phyloP scores from a whole-genome alignment of 2,888 invertebrate species.

The Cheilosia soror region DNA sequence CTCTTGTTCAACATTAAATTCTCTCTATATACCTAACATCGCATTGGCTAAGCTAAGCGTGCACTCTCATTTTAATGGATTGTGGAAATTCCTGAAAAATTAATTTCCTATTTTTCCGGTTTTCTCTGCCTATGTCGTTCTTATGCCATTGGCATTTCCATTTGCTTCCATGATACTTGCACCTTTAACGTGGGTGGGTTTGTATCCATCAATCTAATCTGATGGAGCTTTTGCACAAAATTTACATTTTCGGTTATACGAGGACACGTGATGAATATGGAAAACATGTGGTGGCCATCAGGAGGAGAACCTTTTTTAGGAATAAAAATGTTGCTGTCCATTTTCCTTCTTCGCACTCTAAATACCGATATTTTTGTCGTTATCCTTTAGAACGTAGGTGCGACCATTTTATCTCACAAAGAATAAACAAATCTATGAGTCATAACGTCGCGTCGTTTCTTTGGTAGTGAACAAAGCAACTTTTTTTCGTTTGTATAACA shows the following conservation, averaged over 20 bases:
- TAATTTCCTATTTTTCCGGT: conserved; percentile 29
- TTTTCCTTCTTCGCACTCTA: conserved; percentile 32
- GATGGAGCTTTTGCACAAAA: conserved; percentile 63
- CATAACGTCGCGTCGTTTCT: no score
- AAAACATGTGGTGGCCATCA: conserved; percentile 23
- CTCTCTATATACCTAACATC: no score
- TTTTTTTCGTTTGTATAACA: neutral
- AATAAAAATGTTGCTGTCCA: conserved; percentile 53
- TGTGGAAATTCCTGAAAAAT: conserved; percentile 24
- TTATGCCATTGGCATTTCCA: neutral
- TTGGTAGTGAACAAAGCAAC: no score
- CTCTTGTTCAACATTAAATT: no score
- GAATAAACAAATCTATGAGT: no score
- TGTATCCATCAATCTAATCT: conserved; percentile 59
- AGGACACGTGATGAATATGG: conserved; percentile 28
- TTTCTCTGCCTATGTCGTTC: neutral
- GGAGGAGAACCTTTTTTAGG: conserved; percentile 9
- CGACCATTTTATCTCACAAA: no score
- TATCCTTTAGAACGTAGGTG: neutral
- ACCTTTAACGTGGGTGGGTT: neutral
- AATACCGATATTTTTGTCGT: neutral
- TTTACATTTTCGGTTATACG: conserved; percentile 61
- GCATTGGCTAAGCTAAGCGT: no score
- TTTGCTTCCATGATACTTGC: neutral
- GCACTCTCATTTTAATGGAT: no score